Base-by-base conservation (phyloP, 2,888 invertebrate species). In the Spilarctia lutea region DNA sequence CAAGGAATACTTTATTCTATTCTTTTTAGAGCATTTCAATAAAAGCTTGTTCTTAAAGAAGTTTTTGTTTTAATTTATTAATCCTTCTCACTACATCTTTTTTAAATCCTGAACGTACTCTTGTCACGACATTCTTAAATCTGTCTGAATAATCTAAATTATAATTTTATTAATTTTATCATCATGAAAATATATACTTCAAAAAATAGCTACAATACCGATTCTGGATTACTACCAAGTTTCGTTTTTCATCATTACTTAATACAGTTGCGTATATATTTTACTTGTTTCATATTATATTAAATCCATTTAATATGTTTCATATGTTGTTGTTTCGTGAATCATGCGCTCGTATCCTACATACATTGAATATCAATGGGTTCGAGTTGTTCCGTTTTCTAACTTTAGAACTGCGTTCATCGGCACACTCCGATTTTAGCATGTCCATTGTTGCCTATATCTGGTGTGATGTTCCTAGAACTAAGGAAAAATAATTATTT, bases 291-390 rank as follows among this genome's bases (percentile, higher is more conserved):
- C 48, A 52, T 42, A 33, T 30, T 45, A 45, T 52, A 24, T 6
- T 18, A 63, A 42, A 63, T 71, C 13, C 45, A 33, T 30, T 48
- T 68, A 72, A 30, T 30, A 63, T 27, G 27, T 33, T 48, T 68
- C 72, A 30, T 63, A 30, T 30, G 27, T 56, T 42, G 76, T 80
- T 74, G 67, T 70, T 84, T 73, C 75, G 75, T 83, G 84, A 84
- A 75, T 83, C 82, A 82, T 75, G 65, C 73, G 68, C 73, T 79
- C 73, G 71, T 72, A 74, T 75, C 71, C 72, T 45, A 77, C 71
- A 65, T 45, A 65, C 65, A 72, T 71, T 77, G 85, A 82, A 82
- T 83, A 79, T 78, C 79, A 84, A 83, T 79, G 65, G 70, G 75
- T 69, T 75, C 74, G 66, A 71, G 66, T 66, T 75, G 76, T 84